Evolutionary conservation across 2,888 invertebrate species (phyloP), one percentile per base, ranked within the genome.

Genomic region (Chloromyia formosa): DNA sequence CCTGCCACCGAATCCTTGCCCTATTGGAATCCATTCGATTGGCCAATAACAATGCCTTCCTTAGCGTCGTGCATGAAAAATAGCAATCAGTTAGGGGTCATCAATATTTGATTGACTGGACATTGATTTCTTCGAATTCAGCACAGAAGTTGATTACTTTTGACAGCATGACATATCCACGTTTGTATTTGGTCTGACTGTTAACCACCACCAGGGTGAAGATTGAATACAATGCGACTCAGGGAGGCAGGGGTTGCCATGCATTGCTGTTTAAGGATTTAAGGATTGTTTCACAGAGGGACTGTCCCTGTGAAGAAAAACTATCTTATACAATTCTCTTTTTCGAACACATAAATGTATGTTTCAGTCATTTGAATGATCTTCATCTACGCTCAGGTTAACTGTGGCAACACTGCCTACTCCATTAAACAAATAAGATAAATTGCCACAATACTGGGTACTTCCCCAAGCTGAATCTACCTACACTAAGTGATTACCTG

Each of bases 51-150:
- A 66, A 66, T 49, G 22, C 66, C 42, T 49, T 45, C 66, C 42
- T 49, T 45, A 20, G n/a, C 45, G 10, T 20, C 40, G 4, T n/a
- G 40, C 40, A 40, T 40, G 56, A 42, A 58, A 40, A 58, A 71
- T 71, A 42, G 40, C 71, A 71, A 71, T 71, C 71, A 71, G 71
- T 71, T 71, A 71, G 56, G 71, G 56, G 42, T 71, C 71, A 71
- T 71, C 71, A 71, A 71, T 71, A 71, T 71, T 71, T 71, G 71
- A 71, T 71, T 71, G 71, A 71, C 71, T 58, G 58, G 71, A 71
- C 58, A 71, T 71, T 71, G 71, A 71, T 71, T 71, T 71, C 20
- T 53, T 71, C 56, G 71, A 42, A 40, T 53, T 71, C 71, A 58
- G 56, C 56, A 71, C 22, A 69, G 58, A 58, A 56, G 40, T 42